These are phyloP conservation scores for Aphodius granarius DNA, from an alignment of 2,888 invertebrate species.

Conservation along the genomic window DNA sequence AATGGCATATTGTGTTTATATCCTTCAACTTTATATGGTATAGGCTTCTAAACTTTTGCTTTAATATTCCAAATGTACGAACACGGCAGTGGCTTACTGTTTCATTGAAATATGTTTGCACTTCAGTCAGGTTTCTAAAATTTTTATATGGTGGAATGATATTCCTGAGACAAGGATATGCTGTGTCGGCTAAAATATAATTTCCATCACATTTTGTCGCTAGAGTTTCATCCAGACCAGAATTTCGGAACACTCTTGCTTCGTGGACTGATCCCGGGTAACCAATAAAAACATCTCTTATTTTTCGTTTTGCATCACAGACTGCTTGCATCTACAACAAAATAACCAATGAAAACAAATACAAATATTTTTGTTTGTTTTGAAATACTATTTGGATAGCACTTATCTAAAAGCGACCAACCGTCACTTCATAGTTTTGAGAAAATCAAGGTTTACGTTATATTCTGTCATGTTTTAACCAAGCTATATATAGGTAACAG, in stretches of 20 bases:
- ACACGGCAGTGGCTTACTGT: neutral
- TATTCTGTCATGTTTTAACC: neutral
- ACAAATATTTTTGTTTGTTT: neutral
- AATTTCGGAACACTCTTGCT: slow-evolving; percentile 4
- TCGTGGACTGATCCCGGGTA: slow-evolving; percentile 14
- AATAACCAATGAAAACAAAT: neutral
- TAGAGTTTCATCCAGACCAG: neutral
- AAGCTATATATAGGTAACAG: neutral
- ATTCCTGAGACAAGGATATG: neutral
- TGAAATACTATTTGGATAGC: neutral
- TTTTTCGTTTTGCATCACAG: neutral
- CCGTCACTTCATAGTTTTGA: neutral
- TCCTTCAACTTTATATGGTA: neutral
- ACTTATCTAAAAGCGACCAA: neutral
- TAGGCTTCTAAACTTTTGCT: neutral
- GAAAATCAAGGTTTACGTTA: neutral
- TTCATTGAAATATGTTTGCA: neutral
- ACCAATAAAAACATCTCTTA: slow-evolving; percentile 9
- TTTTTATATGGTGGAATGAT: neutral
- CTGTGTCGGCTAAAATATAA: neutral
- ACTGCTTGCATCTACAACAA: neutral
- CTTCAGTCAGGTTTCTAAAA: neutral
- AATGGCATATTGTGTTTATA: neutral
- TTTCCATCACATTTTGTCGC: neutral
- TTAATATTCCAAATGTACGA: neutral